phyloP scores from a whole-genome alignment of 2,113 vertebrate species.

The Cynoglossus semilaevis region DNA sequence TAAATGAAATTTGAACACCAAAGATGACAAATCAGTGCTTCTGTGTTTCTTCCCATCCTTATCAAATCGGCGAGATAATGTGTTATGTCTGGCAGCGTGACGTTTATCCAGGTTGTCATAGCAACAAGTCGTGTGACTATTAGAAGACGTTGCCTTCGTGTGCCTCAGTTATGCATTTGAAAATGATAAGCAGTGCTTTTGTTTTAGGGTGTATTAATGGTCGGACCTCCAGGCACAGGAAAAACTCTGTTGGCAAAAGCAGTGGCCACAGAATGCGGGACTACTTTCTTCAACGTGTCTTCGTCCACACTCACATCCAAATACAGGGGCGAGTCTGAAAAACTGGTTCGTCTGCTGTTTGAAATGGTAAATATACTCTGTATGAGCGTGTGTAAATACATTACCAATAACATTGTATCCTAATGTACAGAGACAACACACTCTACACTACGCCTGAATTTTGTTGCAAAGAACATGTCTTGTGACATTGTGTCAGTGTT shows the following conservation, averaged over 20 bases:
- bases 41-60: background rate
- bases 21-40: background rate
- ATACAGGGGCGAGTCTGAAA: slow-evolving; percentile 97
- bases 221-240: slow-evolving; percentile 95
- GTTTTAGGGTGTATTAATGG: slow-evolving; percentile 94
- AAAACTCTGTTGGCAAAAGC: slow-evolving; percentile 98
- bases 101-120: background rate
- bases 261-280: slow-evolving; percentile 96
- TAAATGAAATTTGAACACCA: background rate
- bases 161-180: background rate
- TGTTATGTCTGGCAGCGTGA: too few relatives aligned
- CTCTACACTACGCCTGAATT: too few relatives aligned
- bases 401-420: too few relatives aligned
- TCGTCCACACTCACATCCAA: slow-evolving; percentile 97
- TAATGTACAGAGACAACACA: too few relatives aligned
- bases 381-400: background rate
- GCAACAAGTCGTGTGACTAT: background rate
- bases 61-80: background rate
- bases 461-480: too few relatives aligned
- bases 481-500: too few relatives aligned
- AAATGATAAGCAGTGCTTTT: slow-evolving; percentile 3
- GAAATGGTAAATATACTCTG: slow-evolving; percentile 85
- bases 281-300: slow-evolving; percentile 97
- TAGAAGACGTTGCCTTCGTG: background rate
- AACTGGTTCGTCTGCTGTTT: slow-evolving; percentile 95